phyloP scores from a whole-genome alignment of 2,888 invertebrate species.

The Dichetophora obliterata region DNA sequence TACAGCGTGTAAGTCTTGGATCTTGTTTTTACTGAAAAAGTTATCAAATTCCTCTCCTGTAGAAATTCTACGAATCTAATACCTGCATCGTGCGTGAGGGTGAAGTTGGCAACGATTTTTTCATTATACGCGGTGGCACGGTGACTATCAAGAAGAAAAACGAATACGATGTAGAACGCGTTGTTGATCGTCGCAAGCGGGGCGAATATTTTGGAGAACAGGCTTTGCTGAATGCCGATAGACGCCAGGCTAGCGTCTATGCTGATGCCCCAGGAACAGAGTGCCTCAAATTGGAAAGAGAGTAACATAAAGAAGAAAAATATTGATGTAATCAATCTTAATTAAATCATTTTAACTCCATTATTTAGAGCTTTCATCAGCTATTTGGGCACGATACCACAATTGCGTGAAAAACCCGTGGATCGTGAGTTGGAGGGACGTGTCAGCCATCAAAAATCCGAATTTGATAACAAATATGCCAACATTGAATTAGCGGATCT shows the following conservation, averaged over 20 bases:
- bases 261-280: slow-evolving; percentile 87
- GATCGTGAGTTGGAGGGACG: slow-evolving; percentile 49
- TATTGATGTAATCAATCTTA: too few species aligned
- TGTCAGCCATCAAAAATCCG: slow-evolving; percentile 55
- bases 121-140: slow-evolving; percentile 87
- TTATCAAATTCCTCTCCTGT: slow-evolving; percentile 31
- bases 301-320: slow-evolving; percentile 72
- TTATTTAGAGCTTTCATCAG: slow-evolving; percentile 79
- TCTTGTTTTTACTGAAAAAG: not conserved
- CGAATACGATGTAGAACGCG: slow-evolving; percentile 74
- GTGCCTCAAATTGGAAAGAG: slow-evolving; percentile 88
- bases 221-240: slow-evolving; percentile 87
- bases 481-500: slow-evolving; percentile 83
- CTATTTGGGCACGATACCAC: slow-evolving; percentile 80
- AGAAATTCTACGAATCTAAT: slow-evolving; percentile 86
- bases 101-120: slow-evolving; percentile 90
- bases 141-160: slow-evolving; percentile 80
- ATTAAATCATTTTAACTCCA: not conserved
- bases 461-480: slow-evolving; percentile 73
- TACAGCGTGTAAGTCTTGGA: slow-evolving; percentile 79
- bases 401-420: slow-evolving; percentile 66
- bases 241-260: slow-evolving; percentile 90
- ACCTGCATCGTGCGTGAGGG: slow-evolving; percentile 87
- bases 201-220: slow-evolving; percentile 93
- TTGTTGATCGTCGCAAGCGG: slow-evolving; percentile 78